A percentile compares a stretch with the other conserved stretches of the same genome.
These are phyloP conservation scores for Cecropterus lyciades DNA, from an alignment of 1,140 invertebrate genomes.

Conservation along the genomic window DNA sequence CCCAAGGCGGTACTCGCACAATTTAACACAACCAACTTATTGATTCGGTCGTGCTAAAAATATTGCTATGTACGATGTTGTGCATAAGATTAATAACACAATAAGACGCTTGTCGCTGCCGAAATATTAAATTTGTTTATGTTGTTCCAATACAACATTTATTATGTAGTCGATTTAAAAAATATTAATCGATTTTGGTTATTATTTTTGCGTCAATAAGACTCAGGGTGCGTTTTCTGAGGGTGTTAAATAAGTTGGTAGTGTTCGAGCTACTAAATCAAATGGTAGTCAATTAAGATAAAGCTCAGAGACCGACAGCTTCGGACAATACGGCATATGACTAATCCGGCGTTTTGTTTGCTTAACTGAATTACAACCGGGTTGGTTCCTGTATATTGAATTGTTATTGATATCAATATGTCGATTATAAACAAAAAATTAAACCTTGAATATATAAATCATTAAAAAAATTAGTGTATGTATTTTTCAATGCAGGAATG, in stretches of 20 bases:
- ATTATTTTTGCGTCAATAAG: constrained; percentile 21
- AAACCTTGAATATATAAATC: neutral
- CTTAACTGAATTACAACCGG: constrained; percentile 68
- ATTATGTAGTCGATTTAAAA: neutral
- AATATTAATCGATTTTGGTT: constrained; percentile 32
- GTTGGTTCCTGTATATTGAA: constrained; percentile 23
- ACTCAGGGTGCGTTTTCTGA: constrained; percentile 8
- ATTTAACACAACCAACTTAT: constrained; percentile 49
- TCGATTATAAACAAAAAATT: neutral
- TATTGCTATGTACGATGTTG: constrained; percentile 32
- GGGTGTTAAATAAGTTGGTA: constrained; percentile 40
- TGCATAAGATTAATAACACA: constrained; percentile 40
- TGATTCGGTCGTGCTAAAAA: constrained; percentile 23
- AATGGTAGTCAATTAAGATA: constrained; percentile 82
- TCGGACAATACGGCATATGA: constrained; percentile 76
- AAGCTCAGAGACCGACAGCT: constrained; percentile 72
- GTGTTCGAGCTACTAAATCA: constrained; percentile 72
- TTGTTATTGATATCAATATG: constrained; percentile 1
- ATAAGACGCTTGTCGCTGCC: constrained; percentile 40
- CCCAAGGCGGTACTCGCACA: constrained; percentile 63
- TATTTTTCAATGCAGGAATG: too few relatives aligned
- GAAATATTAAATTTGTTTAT: constrained; percentile 51
- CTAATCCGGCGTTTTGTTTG: constrained; percentile 76
- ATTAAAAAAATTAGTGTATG: too few relatives aligned
- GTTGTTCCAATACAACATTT: constrained; percentile 36